Base-by-base conservation (phyloP, 2,797 vertebrate genomes). In the Cephalopachus bancanus region DNA sequence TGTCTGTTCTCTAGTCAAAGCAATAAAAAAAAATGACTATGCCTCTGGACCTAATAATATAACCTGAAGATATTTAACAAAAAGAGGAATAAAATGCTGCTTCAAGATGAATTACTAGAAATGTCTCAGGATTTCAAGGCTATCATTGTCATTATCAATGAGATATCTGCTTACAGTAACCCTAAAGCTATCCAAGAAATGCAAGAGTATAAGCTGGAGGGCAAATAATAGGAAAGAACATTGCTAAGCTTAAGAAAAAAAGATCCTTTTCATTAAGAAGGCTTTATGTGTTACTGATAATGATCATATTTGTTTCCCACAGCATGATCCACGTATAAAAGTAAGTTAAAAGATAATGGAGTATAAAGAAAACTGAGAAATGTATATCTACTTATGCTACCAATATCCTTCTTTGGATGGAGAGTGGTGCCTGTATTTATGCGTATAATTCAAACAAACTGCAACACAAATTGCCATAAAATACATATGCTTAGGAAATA, bases 41-140 rank as follows among this genome's bases (percentile, higher is more conserved):
- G 37, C 10, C n/a, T 11, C 67, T 94, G 44, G 26, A 85, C 19
- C 64, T 93, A 88, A 88, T 60, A 93, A 9, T 55, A 37, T 81
- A 76, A 69, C 11, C 71, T 64, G 57, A 93, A 92, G 24, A 84
- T 88, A 92, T 83, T 87, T 10, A 81, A 88, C 3, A 81, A 91
- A 76, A 96, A 92, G 24, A 17, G 10, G 69, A 95, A 65, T 24
- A 79, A 74, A 33, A 74, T 49, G 30, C 14, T 95, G 67, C 60
- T 89, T 96, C 28, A 79, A 93, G 64, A 90, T 91, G 64, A 91
- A 83, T 69, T 83, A 81, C 10, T 72, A 30, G 33, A 95, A 91
- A n/a, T 64, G 9, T 3, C 26, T 6, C 28, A 79, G 26, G 89
- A 79, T 91, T 92, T 88, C 53, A 94, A 93, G 26, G 5, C 12